These are phyloP conservation scores for Heliangelus exortis DNA, from an alignment of 2,797 vertebrate genomes.

Conservation along the genomic window DNA sequence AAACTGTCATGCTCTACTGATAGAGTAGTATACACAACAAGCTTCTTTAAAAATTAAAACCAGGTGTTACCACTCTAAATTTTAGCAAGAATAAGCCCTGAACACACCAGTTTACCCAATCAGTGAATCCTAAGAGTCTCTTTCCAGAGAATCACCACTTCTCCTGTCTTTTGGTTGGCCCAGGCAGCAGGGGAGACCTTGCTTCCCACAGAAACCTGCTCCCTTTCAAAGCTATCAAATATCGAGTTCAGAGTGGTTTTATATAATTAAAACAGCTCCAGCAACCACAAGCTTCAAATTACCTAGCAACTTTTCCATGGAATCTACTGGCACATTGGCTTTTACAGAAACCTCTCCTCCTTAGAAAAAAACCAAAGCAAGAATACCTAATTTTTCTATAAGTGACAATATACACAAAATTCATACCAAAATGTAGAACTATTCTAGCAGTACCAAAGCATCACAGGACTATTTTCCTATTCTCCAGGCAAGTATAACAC, in stretches of 20 bases:
- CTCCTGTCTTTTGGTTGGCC: background rate
- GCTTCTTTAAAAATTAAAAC: slow-evolving; percentile 20
- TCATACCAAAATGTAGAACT: background rate
- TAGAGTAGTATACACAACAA: background rate
- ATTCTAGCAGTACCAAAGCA: background rate
- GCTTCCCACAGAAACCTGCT: background rate
- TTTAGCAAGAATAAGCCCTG: background rate
- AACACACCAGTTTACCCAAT: background rate
- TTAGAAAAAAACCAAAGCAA: too few relatives aligned
- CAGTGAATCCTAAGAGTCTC: background rate
- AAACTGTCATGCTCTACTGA: slow-evolving; percentile 49
- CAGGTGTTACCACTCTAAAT: slow-evolving; percentile 26
- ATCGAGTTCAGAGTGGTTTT: background rate
- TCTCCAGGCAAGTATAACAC: background rate
- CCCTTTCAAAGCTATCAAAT: background rate
- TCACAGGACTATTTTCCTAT: background rate
- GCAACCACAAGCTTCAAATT: background rate
- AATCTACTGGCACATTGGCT: background rate
- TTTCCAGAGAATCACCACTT: background rate
- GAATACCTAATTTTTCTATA: background rate
- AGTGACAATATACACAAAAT: background rate
- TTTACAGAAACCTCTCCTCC: background rate
- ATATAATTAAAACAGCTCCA: background rate
- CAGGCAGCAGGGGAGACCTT: background rate
- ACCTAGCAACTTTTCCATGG: background rate